Percentiles rank a stretch among this genome's conserved stretches.
Evolutionary conservation across 2,888 invertebrate genomes (phyloP).

Genomic region (Ophioninae sp.): DNA sequence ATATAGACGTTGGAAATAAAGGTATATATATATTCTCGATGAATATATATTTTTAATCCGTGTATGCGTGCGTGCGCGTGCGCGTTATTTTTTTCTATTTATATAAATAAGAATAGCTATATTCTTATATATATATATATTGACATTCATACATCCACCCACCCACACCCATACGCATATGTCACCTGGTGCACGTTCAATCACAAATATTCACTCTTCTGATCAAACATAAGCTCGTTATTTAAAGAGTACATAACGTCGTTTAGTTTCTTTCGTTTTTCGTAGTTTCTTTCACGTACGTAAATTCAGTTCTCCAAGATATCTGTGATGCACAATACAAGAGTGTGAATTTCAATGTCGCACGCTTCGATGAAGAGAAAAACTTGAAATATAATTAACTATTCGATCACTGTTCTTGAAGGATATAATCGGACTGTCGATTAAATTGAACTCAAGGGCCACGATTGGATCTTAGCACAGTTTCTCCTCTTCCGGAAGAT

Average conservation of each 20-base stretch:
- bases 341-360: not conserved
- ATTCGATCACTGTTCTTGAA: not conserved
- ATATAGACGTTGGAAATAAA: too few relatives aligned
- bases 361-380: not conserved
- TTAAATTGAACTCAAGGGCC: not conserved
- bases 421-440: not conserved
- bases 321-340: not conserved
- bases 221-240: not conserved
- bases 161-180: not conserved
- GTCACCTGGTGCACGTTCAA: slow-evolving; percentile 36
- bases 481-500: not conserved
- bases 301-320: not conserved
- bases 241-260: not conserved
- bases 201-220: slow-evolving; percentile 30
- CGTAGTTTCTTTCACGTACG: not conserved
- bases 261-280: not conserved
- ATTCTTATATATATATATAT: too few relatives aligned
- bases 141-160: too few relatives aligned
- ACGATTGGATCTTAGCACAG: not conserved
- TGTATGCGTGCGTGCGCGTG: too few relatives aligned
- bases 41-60: too few relatives aligned
- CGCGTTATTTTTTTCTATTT: too few relatives aligned
- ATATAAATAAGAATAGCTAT: too few relatives aligned
- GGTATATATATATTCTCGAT: too few relatives aligned
- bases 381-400: not conserved